Conservation (phyloP, 1,140 invertebrate genomes). For the Drosophila kohkoa region DNA sequence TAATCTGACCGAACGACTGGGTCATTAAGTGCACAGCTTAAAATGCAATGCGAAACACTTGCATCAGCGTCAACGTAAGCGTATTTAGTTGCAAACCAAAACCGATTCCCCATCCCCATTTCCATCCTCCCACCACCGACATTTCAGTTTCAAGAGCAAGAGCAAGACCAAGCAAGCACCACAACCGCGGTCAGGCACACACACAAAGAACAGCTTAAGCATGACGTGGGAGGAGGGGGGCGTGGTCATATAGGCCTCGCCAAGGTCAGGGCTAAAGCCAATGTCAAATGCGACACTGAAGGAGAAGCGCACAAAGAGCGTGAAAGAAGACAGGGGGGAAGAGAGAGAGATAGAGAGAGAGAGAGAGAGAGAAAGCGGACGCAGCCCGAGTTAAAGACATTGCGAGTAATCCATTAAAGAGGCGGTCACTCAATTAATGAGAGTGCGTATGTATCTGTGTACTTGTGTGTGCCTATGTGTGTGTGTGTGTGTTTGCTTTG, state of each 20-base stretch:
- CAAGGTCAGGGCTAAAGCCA: slow-evolving; percentile 42
- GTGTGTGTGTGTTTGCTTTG: background rate
- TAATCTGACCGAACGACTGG: slow-evolving; percentile 30
- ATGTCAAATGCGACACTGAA: slow-evolving; percentile 2
- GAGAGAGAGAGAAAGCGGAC: background rate
- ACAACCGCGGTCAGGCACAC: slow-evolving; percentile 11
- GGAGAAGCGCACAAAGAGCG: background rate
- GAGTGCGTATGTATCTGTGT: background rate
- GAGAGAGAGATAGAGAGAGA: background rate
- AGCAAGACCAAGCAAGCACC: slow-evolving; percentile 11
- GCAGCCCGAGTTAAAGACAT: slow-evolving; percentile 1
- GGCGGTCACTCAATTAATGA: slow-evolving; percentile 23
- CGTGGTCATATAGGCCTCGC: slow-evolving; percentile 17
- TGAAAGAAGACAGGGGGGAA: background rate
- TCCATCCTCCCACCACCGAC: background rate
- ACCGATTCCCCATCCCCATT: slow-evolving; percentile 5
- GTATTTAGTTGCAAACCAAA: slow-evolving; percentile 58
- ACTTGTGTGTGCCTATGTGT: background rate
- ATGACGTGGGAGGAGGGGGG: background rate
- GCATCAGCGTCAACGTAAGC: slow-evolving; percentile 62
- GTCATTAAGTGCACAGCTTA: slow-evolving; percentile 75
- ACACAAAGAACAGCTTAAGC: background rate
- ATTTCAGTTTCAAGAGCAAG: slow-evolving; percentile 11
- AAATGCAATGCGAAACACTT: slow-evolving; percentile 78
- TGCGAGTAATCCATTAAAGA: slow-evolving; percentile 36